Evolutionary conservation across 2,888 invertebrate species (phyloP), one percentile per base, ranked within the genome.

Genomic region (Epirrhoe alternata): DNA sequence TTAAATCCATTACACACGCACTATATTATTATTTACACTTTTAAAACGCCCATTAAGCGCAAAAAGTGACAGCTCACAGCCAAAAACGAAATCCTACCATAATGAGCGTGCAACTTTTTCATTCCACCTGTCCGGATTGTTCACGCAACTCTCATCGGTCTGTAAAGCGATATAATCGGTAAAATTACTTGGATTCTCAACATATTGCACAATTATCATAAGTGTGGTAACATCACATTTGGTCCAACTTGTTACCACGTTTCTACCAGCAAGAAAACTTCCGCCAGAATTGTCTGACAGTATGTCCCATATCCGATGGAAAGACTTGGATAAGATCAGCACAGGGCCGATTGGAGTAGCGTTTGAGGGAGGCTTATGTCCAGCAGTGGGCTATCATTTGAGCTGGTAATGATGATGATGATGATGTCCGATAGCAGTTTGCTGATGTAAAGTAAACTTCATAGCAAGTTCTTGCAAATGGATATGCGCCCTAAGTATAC

Each of bases 191-290:
- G 64, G 54, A 38, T 59, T 67, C 61, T 69, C 10, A 65, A 61
- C 55, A 30, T 49, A 63, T 66, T 71, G 68, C 68, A 63, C 57
- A 64, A 69, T 68, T 59, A 55, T 61, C 61, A 60, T 45, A 64
- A 70, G 66, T 64, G 63, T 73, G 71, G 72, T 73, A 61, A 66
- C 69, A 56, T 80, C 72, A 78, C 72, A 74, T 80, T 80, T 63
- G 79, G 64, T 62, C 42, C 50, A 56, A 63, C 67, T 62, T n/a
- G 31, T 53, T 61, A 62, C 74, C 81, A 83, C 82, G 84, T 84
- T 84, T 75, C 74, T 68, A 52, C 73, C 76, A n/a, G n/a, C n/a
- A n/a, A n/a, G n/a, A n/a, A n/a, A n/a, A n/a, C n/a, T 77, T 24
- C 24, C 24, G 24, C 24, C 1, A 24, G 24, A 24, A 24, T 2